Evolutionary conservation across 2,888 invertebrate species (phyloP), one percentile per base, ranked within the genome.

Genomic region (Tanypteryx hageni): DNA sequence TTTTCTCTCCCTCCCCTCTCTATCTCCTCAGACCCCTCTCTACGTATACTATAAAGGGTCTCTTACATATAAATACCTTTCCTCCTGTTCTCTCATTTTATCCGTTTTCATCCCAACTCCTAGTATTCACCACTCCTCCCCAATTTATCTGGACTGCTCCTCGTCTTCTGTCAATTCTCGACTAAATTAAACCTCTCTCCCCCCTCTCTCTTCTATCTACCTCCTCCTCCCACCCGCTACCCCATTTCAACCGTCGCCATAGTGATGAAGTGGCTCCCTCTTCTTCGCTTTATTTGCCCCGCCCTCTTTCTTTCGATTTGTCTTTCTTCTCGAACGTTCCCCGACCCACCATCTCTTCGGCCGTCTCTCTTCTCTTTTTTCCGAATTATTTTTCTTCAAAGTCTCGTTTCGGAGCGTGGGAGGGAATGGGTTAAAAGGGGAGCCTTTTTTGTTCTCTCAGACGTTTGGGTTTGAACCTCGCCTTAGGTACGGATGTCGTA

Each of bases 261-360:
- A n/a, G 89, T 89, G 89, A 89, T 89, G 89, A 64, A 89, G 89
- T 89, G 89, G 68, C 64, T 89, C 89, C 89, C 56, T 68, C 89
- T 89, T 11, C 89, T n/a, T 44, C 64, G 56, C 89, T 68, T 68
- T 68, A 89, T 89, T 89, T 89, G 64, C 89, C 89, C 31, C 89
- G 64, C 89, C 89, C 89, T 44, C 68, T 89, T 89, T 89, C 89
- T 64, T 64, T 56, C 64, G 89, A 89, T 89, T 68, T 89, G 86
- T 86, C 61, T n/a, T 31, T 86, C 27, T 27, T 86, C 58, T 27
- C 31, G 18, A 86, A 27, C 31, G 18, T 27, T 86, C 61, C 27
- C 76, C 13, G 76, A 13, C 76, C 76, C 76, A 76, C 76, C 27
- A 13, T 27, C 76, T 4, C 13, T n/a, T n/a, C 10, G 57, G 18